Percentiles rank a stretch among this genome's conserved stretches.
Conservation (phyloP, 1,140 invertebrate genomes). For the Papilio glaucus region DNA sequence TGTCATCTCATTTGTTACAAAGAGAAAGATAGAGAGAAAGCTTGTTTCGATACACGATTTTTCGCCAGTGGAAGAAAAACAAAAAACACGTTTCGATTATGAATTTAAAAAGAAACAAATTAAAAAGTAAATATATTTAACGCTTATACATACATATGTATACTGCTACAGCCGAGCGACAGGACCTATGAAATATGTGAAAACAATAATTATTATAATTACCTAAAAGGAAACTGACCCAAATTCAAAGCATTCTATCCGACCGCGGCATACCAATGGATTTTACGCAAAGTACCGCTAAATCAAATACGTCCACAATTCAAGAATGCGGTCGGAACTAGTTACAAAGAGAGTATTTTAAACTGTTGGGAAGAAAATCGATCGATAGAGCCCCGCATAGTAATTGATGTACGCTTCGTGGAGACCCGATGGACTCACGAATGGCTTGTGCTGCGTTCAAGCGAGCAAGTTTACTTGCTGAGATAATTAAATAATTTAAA, state of each 20-base stretch:
- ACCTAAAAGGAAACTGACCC: conserved; percentile 15
- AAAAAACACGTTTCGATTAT: background rate
- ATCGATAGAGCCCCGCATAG: background rate
- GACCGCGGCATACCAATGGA: background rate
- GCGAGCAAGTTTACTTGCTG: background rate
- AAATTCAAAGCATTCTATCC: background rate
- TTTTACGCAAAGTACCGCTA: conserved; percentile 34
- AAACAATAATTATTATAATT: conserved; percentile 16
- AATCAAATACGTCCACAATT: conserved; percentile 17
- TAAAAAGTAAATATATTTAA: too few species aligned
- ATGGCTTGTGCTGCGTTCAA: conserved; percentile 2
- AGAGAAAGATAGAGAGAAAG: too few species aligned
- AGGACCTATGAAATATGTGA: background rate
- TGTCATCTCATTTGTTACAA: too few species aligned
- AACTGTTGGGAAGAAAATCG: conserved; percentile 23
- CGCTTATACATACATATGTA: too few species aligned
- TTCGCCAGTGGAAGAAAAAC: too few species aligned
- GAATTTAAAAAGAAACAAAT: too few species aligned
- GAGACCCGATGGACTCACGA: background rate
- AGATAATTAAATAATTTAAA: too few species aligned
- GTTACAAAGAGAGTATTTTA: conserved; percentile 24
- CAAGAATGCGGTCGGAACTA: conserved; percentile 32
- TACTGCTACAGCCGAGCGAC: background rate
- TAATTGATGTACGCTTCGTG: conserved; percentile 27
- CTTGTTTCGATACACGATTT: too few species aligned